These are phyloP conservation scores for Botia kubotai DNA, from an alignment of 2,797 vertebrate genomes.

Conservation along the genomic window DNA sequence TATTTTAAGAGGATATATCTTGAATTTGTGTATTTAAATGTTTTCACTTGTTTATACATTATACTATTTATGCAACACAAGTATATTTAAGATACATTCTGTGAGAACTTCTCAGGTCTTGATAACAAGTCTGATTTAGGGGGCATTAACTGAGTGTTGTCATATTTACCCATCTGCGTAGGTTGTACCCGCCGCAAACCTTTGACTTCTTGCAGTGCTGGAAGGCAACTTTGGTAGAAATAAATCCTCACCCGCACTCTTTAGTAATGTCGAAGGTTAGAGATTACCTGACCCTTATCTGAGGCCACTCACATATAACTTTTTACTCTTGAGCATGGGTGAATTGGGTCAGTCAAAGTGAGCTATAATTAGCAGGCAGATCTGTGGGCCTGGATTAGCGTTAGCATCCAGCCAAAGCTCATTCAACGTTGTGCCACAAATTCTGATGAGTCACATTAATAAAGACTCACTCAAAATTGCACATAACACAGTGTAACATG, in stretches of 20 bases:
- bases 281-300: constrained; percentile 29
- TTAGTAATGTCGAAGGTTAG: constrained; percentile 38
- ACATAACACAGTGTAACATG: not conserved
- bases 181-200: too few species aligned
- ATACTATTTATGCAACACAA: not conserved
- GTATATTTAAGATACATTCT: not conserved
- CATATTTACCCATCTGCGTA: too few species aligned
- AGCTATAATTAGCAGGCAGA: constrained; percentile 69
- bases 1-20: not conserved
- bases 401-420: constrained; percentile 63
- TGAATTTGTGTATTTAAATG: not conserved
- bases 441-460: constrained; percentile 24
- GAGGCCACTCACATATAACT: constrained; percentile 56
- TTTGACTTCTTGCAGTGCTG: not conserved
- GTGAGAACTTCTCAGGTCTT: not conserved
- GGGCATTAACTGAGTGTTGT: too few species aligned
- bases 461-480: not conserved
- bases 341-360: constrained; percentile 70
- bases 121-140: not conserved
- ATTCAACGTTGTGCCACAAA: constrained; percentile 14
- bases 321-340: constrained; percentile 62
- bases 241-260: not conserved
- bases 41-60: too few species aligned
- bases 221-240: not conserved
- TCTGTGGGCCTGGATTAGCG: constrained; percentile 67